Base-by-base conservation (phyloP, 2,797 vertebrate species). In the Cygnus olor region DNA sequence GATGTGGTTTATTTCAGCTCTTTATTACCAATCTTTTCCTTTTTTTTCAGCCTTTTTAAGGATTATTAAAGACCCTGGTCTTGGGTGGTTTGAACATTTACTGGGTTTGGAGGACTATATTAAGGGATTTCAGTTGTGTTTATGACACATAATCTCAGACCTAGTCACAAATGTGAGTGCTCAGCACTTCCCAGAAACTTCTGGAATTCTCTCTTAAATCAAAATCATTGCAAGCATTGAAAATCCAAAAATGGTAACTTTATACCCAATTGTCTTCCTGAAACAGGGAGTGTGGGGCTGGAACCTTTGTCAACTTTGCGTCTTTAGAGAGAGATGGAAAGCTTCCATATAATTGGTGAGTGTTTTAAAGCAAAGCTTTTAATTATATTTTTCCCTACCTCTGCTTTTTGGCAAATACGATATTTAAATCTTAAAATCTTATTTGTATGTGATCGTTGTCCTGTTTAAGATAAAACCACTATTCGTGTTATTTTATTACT, bases 261-360 rank as follows among this genome's bases (percentile, higher is more conserved):
- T 92, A 69, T 82, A 68, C 56, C 58, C 71, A 58, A 90, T 82
- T 68, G 8, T 95, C 71, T 95, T 92, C 97, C 96, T 86, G 86
- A 63, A 85, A 94, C 98, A 99, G 99, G 95, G 99, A 99, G 24
- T 99, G 99, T 1, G 99, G 99, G 13, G 99, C 99, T 0, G 99
- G 99, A 93, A 99, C 99, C 1, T 99, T 99, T 49, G 99, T 99
- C 76, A 99, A 99, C 88, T 99, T 99, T 40, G 98, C 99, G 4
- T 99, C 99, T 3, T 98, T 99, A 73, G 99, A 99, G 87, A 97
- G 99, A 85, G 99, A 99, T 53, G 99, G 99, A 34, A 99, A 99
- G 68, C 98, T 99, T 54, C 99, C 99, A 1, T 99, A 99, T 92
- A 99, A 99, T 84, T 99, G 99, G 99, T 99, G 98, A 95, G 99